phyloP scores from a whole-genome alignment of 2,797 vertebrate species.

The Sebastes itinus region DNA sequence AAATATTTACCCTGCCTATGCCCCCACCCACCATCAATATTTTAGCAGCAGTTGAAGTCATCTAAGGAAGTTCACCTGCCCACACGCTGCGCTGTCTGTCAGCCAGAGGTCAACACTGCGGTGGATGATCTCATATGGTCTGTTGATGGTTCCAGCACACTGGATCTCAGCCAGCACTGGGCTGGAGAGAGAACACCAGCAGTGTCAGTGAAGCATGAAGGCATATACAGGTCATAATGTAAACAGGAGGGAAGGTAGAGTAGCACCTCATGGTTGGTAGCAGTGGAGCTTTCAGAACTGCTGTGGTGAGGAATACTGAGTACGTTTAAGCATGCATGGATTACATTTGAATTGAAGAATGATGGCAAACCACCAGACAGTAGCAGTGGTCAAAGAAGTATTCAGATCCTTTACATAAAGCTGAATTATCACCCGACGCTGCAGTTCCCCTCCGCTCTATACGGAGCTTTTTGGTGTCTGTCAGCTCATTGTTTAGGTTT shows the following conservation, averaged over 20 bases:
- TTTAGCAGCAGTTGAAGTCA: conserved; percentile 66
- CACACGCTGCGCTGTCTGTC: conserved; percentile 64
- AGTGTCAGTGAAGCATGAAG: conserved; percentile 51
- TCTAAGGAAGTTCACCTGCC: conserved; percentile 71
- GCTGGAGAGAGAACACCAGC: conserved; percentile 17
- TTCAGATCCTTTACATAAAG: neutral
- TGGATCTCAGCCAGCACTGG: conserved; percentile 50
- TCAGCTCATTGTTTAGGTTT: neutral
- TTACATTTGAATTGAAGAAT: neutral
- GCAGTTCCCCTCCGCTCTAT: neutral
- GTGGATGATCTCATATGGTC: conserved; percentile 75
- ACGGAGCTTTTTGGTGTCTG: neutral
- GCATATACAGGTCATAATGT: conserved; percentile 39
- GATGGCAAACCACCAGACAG: neutral
- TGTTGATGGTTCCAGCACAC: conserved; percentile 56
- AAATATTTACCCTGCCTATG: conserved; percentile 72
- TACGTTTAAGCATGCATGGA: neutral
- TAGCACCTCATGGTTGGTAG: conserved; percentile 13
- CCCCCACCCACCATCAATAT: conserved; percentile 71
- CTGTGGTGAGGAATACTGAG: neutral
- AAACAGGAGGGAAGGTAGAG: conserved; percentile 41
- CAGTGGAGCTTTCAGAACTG: neutral
- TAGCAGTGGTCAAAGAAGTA: neutral
- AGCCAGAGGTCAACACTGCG: conserved; percentile 77
- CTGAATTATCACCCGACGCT: conserved; percentile 2